A percentile compares a stretch with the other conserved stretches of the same genome.
Conservation (phyloP, 2,797 vertebrate genomes). For the Pseudochirops cupreus region DNA sequence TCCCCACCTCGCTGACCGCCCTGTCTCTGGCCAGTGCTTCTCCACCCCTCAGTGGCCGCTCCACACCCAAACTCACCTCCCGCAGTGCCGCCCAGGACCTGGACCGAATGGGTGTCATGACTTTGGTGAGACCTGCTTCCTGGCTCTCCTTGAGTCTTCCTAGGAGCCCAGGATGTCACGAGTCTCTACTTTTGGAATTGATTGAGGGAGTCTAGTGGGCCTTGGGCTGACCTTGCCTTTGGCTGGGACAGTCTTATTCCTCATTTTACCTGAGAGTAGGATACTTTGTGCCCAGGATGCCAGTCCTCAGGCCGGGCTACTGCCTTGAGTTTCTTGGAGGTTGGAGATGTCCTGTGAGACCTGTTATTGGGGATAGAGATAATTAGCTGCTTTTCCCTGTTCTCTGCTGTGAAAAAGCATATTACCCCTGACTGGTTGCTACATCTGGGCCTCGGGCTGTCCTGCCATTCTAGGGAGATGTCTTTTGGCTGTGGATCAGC, state of each 20-base stretch:
- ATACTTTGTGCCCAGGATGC: background rate
- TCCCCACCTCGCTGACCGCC: conserved; percentile 96
- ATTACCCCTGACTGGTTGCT: background rate
- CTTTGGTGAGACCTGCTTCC: conserved; percentile 89
- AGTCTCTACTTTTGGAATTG: background rate
- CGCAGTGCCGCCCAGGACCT: conserved; percentile 94
- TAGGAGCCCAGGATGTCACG: too few relatives aligned
- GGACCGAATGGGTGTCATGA: conserved; percentile 94
- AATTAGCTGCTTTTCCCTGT: background rate
- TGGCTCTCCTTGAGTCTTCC: background rate
- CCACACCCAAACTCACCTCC: conserved; percentile 93
- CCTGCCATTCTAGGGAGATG: background rate
- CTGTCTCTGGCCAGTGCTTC: conserved; percentile 94
- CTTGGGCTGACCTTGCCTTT: background rate
- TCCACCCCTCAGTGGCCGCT: conserved; percentile 93
- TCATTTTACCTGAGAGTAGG: background rate
- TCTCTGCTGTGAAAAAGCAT: background rate
- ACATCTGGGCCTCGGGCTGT: background rate
- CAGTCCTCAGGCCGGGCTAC: background rate
- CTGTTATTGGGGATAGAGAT: background rate
- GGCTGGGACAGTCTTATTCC: background rate
- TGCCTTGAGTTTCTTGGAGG: background rate
- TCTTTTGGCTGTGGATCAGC: background rate
- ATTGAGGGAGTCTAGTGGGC: background rate
- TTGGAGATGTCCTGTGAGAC: background rate